phyloP scores from a whole-genome alignment of 2,797 vertebrate species.

The Clarias laeviceps region DNA sequence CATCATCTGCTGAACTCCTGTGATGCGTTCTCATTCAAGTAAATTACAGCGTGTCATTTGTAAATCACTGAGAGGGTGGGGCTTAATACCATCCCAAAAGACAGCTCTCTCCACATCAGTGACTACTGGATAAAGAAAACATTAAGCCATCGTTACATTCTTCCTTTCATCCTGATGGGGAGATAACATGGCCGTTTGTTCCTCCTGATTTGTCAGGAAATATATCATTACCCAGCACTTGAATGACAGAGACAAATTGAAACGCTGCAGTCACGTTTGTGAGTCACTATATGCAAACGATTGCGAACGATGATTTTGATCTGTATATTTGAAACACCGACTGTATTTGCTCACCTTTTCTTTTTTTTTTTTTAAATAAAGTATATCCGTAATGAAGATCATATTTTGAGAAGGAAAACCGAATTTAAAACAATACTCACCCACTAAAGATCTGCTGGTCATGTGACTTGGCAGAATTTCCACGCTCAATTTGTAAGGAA shows the following conservation, averaged over 20 bases:
- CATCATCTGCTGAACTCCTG: constrained; percentile 51
- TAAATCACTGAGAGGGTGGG: constrained; percentile 55
- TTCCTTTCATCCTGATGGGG: constrained; percentile 51
- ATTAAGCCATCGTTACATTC: constrained; percentile 53
- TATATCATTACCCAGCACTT: constrained; percentile 45
- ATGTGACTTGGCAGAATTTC: constrained; percentile 3
- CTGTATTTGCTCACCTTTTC: neutral
- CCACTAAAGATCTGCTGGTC: neutral
- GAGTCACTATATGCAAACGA: neutral
- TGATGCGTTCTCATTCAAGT: constrained; percentile 52
- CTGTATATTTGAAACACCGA: neutral
- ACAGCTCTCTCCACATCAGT: constrained; percentile 59
- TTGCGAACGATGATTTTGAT: neutral
- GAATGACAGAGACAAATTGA: constrained; percentile 26
- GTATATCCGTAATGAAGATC: neutral
- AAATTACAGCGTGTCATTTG: constrained; percentile 59
- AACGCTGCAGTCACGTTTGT: neutral
- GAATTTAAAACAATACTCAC: neutral
- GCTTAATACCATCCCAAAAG: constrained; percentile 48
- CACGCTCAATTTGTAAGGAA: neutral
- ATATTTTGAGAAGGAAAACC: neutral
- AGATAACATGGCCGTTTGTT: constrained; percentile 54
- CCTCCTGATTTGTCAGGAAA: constrained; percentile 44
- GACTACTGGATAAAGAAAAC: constrained; percentile 53
- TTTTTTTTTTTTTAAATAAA: neutral